phyloP scores from a whole-genome alignment of 2,113 vertebrate species.

The Ochotona princeps region DNA sequence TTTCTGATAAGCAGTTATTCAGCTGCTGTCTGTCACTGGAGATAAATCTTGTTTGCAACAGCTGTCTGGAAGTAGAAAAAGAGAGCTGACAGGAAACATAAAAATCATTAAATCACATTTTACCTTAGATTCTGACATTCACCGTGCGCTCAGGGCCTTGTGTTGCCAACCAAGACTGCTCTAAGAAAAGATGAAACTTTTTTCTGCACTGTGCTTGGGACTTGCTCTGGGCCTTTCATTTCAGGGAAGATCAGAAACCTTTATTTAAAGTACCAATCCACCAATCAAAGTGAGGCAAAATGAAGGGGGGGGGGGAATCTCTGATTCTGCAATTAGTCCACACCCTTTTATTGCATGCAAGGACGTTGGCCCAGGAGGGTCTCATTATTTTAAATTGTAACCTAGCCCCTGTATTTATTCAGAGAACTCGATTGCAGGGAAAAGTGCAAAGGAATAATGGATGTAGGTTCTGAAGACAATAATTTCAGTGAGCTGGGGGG shows the following conservation, averaged over 20 bases:
- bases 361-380: constrained; percentile 63
- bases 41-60: constrained; percentile 49
- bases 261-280: constrained; percentile 81
- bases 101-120: constrained; percentile 75
- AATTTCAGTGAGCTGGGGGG: constrained; percentile 65
- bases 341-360: constrained; percentile 74
- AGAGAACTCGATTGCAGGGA: constrained; percentile 61
- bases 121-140: constrained; percentile 77
- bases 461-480: constrained; percentile 66
- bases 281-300: constrained; percentile 77
- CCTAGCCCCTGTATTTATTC: constrained; percentile 74
- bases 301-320: neutral
- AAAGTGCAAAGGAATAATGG: constrained; percentile 59
- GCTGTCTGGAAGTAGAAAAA: constrained; percentile 57
- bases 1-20: constrained; percentile 57
- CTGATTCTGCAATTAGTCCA: constrained; percentile 68
- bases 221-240: constrained; percentile 67
- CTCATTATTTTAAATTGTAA: constrained; percentile 84
- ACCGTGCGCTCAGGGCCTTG: constrained; percentile 66
- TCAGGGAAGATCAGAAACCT: constrained; percentile 77
- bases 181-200: constrained; percentile 70
- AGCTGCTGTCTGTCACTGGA: constrained; percentile 49
- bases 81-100: constrained; percentile 67
- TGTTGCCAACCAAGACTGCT: constrained; percentile 73
- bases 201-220: constrained; percentile 68